Percentiles rank a stretch among this genome's conserved stretches.
These are phyloP conservation scores for Dendropsophus ebraccatus DNA, from an alignment of 2,113 vertebrate species.

Conservation along the genomic window DNA sequence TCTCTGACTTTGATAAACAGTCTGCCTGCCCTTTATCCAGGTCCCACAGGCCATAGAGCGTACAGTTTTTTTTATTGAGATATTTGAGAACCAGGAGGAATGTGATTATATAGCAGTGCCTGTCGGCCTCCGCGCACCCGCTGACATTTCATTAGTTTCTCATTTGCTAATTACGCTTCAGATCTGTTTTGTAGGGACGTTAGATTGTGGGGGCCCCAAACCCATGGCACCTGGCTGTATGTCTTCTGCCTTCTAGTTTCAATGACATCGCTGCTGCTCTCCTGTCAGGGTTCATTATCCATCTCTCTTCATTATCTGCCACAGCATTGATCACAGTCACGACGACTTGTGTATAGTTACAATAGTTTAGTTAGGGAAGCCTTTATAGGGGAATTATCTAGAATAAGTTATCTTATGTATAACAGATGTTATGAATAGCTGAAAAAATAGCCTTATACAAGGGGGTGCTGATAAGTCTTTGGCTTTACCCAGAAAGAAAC, in stretches of 20 bases:
- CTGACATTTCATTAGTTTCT: slow-evolving; percentile 13
- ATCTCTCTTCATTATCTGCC: slow-evolving; percentile 17
- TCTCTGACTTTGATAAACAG: slow-evolving; percentile 1
- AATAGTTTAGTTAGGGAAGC: neutral
- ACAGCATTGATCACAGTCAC: slow-evolving; percentile 12
- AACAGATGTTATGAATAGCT: neutral
- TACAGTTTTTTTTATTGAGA: slow-evolving; percentile 62
- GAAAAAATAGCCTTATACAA: too few relatives aligned
- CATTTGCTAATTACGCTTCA: slow-evolving; percentile 31
- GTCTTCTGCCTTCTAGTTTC: neutral
- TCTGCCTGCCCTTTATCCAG: slow-evolving; percentile 47
- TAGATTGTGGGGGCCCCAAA: neutral
- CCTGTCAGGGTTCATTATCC: slow-evolving; percentile 3
- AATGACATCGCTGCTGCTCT: neutral
- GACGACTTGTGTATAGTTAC: neutral
- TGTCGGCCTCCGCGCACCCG: slow-evolving; percentile 51
- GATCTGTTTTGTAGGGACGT: neutral
- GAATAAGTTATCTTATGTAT: neutral
- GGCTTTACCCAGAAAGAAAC: too few relatives aligned
- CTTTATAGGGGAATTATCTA: neutral
- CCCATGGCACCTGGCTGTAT: slow-evolving; percentile 17
- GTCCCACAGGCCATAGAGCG: slow-evolving; percentile 30
- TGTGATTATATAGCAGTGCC: slow-evolving; percentile 62
- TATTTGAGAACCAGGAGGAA: slow-evolving; percentile 62
- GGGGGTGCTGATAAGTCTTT: too few relatives aligned